These are phyloP conservation scores for Montipora efflorescens DNA, from an alignment of 64 coral and sea anemone species.

Conservation along the genomic window DNA sequence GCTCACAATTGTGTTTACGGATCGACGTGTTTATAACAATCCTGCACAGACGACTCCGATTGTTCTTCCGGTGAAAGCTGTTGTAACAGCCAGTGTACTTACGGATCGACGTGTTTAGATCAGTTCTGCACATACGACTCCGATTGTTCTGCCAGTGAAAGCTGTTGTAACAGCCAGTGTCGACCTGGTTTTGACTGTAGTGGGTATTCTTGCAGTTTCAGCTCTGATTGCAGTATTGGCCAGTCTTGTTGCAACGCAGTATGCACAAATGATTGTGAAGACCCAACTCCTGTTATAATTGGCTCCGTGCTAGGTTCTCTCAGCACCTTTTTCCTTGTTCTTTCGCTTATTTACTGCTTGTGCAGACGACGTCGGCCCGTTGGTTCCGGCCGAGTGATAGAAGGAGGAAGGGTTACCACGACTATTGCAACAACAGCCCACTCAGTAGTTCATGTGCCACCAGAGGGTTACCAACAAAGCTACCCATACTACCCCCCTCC, in stretches of 20 bases:
- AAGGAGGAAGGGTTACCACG: background rate
- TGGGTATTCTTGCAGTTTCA: background rate
- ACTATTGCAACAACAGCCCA: background rate
- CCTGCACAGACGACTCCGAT: no score
- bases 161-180: constrained; percentile 38
- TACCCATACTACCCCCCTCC: background rate
- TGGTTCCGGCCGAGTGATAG: constrained; percentile 7
- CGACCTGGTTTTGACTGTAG: background rate
- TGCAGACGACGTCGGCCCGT: background rate
- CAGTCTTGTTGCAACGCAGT: background rate
- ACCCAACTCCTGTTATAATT: background rate
- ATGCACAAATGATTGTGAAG: background rate
- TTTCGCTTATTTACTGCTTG: background rate
- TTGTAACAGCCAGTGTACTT: background rate
- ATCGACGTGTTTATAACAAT: background rate
- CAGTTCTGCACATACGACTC: background rate
- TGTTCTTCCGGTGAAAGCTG: background rate
- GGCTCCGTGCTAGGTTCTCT: background rate
- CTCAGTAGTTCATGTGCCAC: background rate
- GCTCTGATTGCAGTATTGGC: background rate
- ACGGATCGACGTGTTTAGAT: background rate
- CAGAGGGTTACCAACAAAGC: background rate
- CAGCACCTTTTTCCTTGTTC: background rate
- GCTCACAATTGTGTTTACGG: background rate
- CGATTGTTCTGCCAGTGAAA: background rate